These are phyloP conservation scores for Lamproptera curius DNA, from an alignment of 2,888 invertebrate genomes.

Conservation along the genomic window DNA sequence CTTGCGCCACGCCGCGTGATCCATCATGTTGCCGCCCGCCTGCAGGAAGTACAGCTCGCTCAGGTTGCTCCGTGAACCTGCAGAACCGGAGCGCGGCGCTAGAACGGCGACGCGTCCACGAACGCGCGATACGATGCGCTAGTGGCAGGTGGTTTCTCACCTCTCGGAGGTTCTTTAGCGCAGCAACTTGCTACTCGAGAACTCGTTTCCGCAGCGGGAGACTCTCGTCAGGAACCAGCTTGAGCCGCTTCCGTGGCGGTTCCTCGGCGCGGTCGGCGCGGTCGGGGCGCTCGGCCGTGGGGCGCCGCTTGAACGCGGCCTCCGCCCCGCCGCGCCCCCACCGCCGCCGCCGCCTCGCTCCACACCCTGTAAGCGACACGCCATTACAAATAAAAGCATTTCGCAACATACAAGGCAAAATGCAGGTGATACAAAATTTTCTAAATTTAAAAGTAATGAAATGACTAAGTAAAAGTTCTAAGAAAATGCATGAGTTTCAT, in stretches of 20 bases:
- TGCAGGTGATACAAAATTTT: too few species aligned
- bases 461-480: too few species aligned
- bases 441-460: too few species aligned
- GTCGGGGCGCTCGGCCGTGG: constrained; percentile 27
- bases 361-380: too few species aligned
- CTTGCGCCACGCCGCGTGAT: constrained; percentile 91
- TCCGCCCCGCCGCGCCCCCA: constrained; percentile 33
- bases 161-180: constrained; percentile 83
- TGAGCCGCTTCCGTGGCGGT: constrained; percentile 56
- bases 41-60: constrained; percentile 93
- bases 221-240: constrained; percentile 40
- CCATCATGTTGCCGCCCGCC: constrained; percentile 92
- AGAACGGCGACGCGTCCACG: constrained; percentile 23
- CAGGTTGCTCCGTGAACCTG: constrained; percentile 86
- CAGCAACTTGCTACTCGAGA: constrained; percentile 84
- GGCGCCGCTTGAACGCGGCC: constrained; percentile 39
- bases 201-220: constrained; percentile 80
- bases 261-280: constrained; percentile 34
- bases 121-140: constrained; percentile 6
- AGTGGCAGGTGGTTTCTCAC: constrained; percentile 36
- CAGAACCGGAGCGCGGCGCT: constrained; percentile 29
- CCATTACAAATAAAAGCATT: too few species aligned
- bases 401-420: too few species aligned
- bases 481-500: too few species aligned
- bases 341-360: constrained; percentile 45